Conservation (phyloP, 1,140 invertebrate species). For the Brachionus koreanus region DNA sequence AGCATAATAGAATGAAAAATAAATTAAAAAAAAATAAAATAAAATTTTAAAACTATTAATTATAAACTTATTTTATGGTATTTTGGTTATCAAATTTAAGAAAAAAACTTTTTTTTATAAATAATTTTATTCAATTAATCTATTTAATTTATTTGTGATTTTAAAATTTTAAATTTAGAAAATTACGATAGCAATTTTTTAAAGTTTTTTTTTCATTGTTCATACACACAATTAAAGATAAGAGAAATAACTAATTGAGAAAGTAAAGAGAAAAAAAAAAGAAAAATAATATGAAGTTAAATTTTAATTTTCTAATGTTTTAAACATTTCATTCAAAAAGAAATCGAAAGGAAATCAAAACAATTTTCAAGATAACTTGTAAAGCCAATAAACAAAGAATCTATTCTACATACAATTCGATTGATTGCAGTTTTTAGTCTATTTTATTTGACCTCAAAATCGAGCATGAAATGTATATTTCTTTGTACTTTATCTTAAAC, state of each 20-base stretch:
- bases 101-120: not conserved
- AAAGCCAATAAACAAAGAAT: not conserved
- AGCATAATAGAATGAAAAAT: too few relatives aligned
- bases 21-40: too few relatives aligned
- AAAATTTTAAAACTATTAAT: too few relatives aligned
- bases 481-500: not conserved
- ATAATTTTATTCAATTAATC: conserved; percentile 37
- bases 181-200: conserved; percentile 33
- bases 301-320: conserved; percentile 11
- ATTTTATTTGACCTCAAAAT: not conserved
- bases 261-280: not conserved
- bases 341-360: not conserved
- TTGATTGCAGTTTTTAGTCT: not conserved
- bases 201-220: not conserved
- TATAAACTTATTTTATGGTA: too few relatives aligned
- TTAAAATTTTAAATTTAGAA: conserved; percentile 18
- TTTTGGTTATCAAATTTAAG: too few relatives aligned
- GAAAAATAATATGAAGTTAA: not conserved
- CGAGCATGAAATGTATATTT: not conserved
- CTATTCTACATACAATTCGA: conserved; percentile 1
- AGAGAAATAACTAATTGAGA: not conserved
- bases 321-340: conserved; percentile 16
- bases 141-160: conserved; percentile 10
- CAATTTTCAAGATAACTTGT: not conserved
- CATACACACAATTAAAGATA: not conserved